These are phyloP conservation scores for Hydriomena furcata DNA, from an alignment of 2,888 invertebrate species.

Conservation along the genomic window DNA sequence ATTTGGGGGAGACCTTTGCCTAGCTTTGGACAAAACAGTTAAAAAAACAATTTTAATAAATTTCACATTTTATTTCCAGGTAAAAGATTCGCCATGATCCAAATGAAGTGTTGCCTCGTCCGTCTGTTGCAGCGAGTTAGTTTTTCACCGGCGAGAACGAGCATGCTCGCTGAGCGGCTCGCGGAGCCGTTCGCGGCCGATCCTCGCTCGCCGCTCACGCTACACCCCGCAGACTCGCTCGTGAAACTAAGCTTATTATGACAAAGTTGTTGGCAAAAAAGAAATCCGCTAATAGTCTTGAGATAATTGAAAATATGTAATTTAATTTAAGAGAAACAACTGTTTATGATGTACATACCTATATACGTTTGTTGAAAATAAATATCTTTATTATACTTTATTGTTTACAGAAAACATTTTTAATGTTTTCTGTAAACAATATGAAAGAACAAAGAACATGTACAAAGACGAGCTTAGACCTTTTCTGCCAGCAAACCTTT, in stretches of 20 bases:
- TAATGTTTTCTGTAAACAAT: no score
- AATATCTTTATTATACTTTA: no score
- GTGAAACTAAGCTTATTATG: constrained; percentile 65
- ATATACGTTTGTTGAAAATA: not conserved
- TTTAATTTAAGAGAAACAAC: no score
- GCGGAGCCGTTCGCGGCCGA: constrained; percentile 62
- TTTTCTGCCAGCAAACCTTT: no score
- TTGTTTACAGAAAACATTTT: no score
- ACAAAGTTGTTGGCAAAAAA: constrained; percentile 32
- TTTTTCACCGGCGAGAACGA: constrained; percentile 46
- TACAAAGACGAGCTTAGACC: no score
- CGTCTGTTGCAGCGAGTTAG: constrained; percentile 55
- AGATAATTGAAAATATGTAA: no score
- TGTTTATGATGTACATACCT: no score
- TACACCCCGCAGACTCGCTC: constrained; percentile 66
- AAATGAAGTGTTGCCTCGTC: constrained; percentile 74
- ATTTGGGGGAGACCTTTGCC: no score
- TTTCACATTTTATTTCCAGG: constrained; percentile 51
- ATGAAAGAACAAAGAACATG: no score
- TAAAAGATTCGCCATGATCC: constrained; percentile 73
- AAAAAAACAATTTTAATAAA: no score
- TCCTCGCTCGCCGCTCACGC: constrained; percentile 65
- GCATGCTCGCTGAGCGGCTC: constrained; percentile 44
- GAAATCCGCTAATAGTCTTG: no score
- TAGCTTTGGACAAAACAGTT: not conserved